Evolutionary conservation across 2,113 vertebrate species (phyloP).

Genomic region (Gambusia affinis): DNA sequence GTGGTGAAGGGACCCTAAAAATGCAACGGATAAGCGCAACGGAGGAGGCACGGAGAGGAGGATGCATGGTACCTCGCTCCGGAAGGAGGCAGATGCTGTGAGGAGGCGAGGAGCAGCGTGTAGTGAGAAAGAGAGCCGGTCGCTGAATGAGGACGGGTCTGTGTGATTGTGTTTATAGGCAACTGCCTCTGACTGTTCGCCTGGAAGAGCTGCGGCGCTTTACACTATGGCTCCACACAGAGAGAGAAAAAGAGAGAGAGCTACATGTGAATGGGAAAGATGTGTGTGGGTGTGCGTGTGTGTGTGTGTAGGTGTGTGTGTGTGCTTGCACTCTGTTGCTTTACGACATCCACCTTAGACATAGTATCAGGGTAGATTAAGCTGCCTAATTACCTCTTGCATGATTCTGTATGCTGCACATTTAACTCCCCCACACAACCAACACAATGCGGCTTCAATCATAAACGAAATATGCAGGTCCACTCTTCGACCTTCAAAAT

Average conservation of each 20-base stretch:
- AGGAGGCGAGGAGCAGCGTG: slow-evolving; percentile 61
- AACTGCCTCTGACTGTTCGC: slow-evolving; percentile 59
- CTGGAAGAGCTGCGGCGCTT: slow-evolving; percentile 66
- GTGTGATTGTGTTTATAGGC: slow-evolving; percentile 35
- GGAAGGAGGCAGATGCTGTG: slow-evolving; percentile 68
- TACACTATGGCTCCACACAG: slow-evolving; percentile 54
- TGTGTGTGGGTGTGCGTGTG: slow-evolving; percentile 22
- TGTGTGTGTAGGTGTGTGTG: slow-evolving; percentile 7
- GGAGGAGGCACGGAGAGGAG: slow-evolving; percentile 47
- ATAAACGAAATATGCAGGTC: not conserved
- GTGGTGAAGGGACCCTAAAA: slow-evolving; percentile 49
- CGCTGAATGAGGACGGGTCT: slow-evolving; percentile 55
- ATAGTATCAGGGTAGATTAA: slow-evolving; percentile 3
- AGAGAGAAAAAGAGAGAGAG: slow-evolving; percentile 21
- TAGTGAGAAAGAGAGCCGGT: slow-evolving; percentile 52
- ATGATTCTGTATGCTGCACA: slow-evolving; percentile 8
- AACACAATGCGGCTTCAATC: not conserved
- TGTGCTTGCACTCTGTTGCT: slow-evolving; percentile 25
- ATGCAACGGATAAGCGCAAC: slow-evolving; percentile 38
- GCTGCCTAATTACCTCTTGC: slow-evolving; percentile 18
- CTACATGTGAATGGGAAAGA: slow-evolving; percentile 42
- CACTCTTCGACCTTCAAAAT: not conserved
- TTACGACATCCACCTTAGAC: slow-evolving; percentile 23
- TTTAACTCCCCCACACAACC: not conserved
- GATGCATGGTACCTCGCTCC: slow-evolving; percentile 71